These are phyloP conservation scores for Sebastes miniatus DNA, from an alignment of 2,797 vertebrate genomes.

Conservation along the genomic window DNA sequence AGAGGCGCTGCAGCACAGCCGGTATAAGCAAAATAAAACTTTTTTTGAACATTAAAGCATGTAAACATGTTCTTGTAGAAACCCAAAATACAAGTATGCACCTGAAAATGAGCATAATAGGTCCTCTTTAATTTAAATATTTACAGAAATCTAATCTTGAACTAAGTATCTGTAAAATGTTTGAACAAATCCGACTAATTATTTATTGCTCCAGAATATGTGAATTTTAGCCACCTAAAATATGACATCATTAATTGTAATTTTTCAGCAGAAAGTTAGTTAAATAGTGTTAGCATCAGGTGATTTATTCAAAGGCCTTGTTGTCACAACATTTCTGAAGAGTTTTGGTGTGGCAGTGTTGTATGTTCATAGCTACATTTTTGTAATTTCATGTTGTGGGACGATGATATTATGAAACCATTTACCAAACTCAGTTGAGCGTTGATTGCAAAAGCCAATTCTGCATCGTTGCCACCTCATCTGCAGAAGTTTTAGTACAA, in stretches of 20 bases:
- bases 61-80: no score
- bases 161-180: background rate
- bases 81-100: no score
- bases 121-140: background rate
- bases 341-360: background rate
- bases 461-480: background rate
- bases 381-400: background rate
- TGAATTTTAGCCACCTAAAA: background rate
- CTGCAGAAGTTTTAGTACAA: background rate
- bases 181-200: background rate
- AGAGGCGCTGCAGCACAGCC: no score
- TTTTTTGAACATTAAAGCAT: no score
- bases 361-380: background rate
- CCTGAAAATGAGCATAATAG: no score
- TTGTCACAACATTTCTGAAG: background rate
- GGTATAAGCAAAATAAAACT: rapidly evolving
- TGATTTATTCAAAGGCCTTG: background rate
- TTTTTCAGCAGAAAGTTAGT: no score
- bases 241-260: background rate
- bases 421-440: background rate
- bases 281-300: background rate
- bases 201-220: background rate
- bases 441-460: background rate
- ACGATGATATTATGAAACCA: background rate
- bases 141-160: background rate